A percentile compares a stretch with the other conserved stretches of the same genome.
Conservation (phyloP, 2,797 vertebrate species). For the Megaceryle alcyon region DNA sequence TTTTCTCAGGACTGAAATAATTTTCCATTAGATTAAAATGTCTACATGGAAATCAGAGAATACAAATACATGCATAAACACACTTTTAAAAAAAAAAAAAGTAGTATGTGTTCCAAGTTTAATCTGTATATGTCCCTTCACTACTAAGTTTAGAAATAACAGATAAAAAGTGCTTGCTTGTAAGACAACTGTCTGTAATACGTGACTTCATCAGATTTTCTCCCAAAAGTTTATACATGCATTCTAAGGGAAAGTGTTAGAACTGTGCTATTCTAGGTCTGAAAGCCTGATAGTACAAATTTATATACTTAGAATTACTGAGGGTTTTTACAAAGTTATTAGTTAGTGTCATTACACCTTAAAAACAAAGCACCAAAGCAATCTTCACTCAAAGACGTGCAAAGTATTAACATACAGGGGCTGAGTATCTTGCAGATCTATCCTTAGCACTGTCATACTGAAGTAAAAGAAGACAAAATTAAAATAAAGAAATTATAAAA, state of each 20-base stretch:
- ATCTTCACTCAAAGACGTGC: conserved; percentile 15
- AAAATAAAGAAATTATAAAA: background rate
- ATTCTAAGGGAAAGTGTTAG: background rate
- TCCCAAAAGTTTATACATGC: background rate
- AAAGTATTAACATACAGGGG: conserved; percentile 54
- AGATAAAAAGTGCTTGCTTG: background rate
- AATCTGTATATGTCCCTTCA: background rate
- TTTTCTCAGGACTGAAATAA: background rate
- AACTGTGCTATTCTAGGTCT: background rate
- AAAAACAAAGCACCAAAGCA: background rate
- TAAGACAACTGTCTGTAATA: background rate
- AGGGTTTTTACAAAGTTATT: background rate
- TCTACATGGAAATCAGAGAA: background rate
- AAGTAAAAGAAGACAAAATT: conserved; percentile 27
- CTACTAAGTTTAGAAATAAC: background rate
- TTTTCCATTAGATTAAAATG: background rate
- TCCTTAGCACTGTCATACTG: conserved; percentile 59
- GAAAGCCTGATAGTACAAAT: background rate
- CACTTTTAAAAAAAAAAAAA: background rate
- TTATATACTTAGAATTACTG: too few relatives aligned
- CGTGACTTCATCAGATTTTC: background rate
- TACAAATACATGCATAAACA: background rate
- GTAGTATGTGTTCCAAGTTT: background rate
- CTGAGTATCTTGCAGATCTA: conserved; percentile 44
- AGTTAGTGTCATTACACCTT: background rate